phyloP scores from a whole-genome alignment of 2,113 vertebrate genomes.

The Camarhynchus parvulus region DNA sequence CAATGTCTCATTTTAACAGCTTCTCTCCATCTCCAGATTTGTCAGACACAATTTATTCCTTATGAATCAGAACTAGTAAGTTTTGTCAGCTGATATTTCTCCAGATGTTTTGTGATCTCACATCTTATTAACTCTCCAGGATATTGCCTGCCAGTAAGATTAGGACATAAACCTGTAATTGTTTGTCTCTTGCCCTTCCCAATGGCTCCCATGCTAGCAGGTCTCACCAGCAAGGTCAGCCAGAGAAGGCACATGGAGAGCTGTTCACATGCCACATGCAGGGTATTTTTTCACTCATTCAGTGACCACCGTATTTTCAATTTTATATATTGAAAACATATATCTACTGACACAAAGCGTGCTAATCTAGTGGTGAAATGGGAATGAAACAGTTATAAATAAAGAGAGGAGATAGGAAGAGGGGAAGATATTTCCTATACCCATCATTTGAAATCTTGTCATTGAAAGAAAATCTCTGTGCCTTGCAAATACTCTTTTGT shows the following conservation, averaged over 20 bases:
- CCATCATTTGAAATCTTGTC: slow-evolving; percentile 17
- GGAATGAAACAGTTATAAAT: slow-evolving; percentile 22
- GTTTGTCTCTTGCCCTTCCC: slow-evolving; percentile 52
- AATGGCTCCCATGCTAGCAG: slow-evolving; percentile 44
- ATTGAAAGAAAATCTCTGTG: slow-evolving; percentile 28
- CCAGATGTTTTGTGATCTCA: slow-evolving; percentile 74
- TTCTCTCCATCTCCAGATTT: slow-evolving; percentile 50
- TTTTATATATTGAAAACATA: background rate
- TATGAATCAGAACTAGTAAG: slow-evolving; percentile 45
- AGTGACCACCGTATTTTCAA: slow-evolving; percentile 29
- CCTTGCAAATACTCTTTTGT: background rate
- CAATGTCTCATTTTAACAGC: background rate
- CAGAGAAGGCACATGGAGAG: slow-evolving; percentile 38
- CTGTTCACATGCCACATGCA: slow-evolving; percentile 8
- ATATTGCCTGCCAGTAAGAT: slow-evolving; percentile 60
- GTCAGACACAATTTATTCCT: slow-evolving; percentile 57
- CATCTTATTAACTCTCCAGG: slow-evolving; percentile 58
- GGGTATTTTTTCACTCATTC: slow-evolving; percentile 52
- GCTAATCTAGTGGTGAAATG: slow-evolving; percentile 32
- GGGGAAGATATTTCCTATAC: slow-evolving; percentile 25
- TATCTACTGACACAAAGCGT: slow-evolving; percentile 27
- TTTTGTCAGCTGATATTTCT: slow-evolving; percentile 69
- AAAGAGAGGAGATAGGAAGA: background rate
- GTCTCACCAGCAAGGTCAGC: slow-evolving; percentile 64
- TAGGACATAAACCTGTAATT: slow-evolving; percentile 45